Evolutionary conservation across 2,888 invertebrate species (phyloP).

Genomic region (Trissoscelio sp.): DNA sequence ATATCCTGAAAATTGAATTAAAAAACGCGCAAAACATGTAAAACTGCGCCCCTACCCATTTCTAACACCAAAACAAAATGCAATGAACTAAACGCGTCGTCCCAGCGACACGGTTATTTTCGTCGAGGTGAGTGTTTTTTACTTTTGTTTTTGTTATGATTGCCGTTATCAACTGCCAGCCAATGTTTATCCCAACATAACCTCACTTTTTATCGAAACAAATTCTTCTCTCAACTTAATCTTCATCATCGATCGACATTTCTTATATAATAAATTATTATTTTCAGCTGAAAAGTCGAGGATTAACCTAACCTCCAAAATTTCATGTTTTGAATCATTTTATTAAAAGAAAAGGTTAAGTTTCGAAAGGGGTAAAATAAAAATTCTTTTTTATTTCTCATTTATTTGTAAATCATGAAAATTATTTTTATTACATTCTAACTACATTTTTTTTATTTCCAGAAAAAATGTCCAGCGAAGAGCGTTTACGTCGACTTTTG

Average conservation of each 20-base stretch:
- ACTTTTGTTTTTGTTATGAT: slow-evolving; percentile 6
- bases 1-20: too few species aligned
- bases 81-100: slow-evolving; percentile 2
- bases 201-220: not conserved
- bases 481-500: slow-evolving; percentile 82
- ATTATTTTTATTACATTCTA: too few species aligned
- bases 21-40: too few species aligned
- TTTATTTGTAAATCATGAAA: too few species aligned
- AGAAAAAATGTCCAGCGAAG: slow-evolving; percentile 82
- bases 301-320: too few species aligned
- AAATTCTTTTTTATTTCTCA: too few species aligned
- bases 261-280: not conserved
- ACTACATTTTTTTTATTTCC: too few species aligned
- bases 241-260: not conserved
- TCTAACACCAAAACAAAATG: not conserved
- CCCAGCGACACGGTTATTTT: slow-evolving; percentile 5
- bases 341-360: too few species aligned
- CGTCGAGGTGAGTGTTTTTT: slow-evolving; percentile 15
- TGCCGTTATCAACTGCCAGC: not conserved
- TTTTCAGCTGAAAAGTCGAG: not conserved
- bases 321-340: too few species aligned
- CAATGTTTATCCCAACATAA: not conserved
- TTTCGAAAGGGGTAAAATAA: too few species aligned
- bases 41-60: not conserved
- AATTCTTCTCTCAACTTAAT: not conserved